Percentiles rank a stretch among this genome's conserved stretches.
These are phyloP conservation scores for Schizopygopsis pylzovi DNA, from an alignment of 2,797 vertebrate species.

Conservation along the genomic window DNA sequence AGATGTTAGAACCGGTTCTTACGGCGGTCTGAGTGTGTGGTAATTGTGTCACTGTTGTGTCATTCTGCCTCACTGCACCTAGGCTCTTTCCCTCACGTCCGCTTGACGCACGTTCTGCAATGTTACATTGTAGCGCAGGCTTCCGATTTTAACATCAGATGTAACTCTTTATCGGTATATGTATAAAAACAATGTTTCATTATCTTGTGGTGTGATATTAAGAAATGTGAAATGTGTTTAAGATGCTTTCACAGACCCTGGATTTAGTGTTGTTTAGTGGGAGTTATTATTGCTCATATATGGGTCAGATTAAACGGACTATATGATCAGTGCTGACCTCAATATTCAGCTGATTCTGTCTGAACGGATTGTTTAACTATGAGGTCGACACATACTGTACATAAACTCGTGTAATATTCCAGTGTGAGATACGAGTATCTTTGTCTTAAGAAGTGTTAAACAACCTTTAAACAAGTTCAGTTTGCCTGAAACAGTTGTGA, in stretches of 20 bases:
- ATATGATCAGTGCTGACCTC: not conserved
- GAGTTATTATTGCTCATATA: not conserved
- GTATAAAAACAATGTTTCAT: not conserved
- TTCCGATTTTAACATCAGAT: not conserved
- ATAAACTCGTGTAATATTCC: not conserved
- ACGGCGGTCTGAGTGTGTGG: not conserved
- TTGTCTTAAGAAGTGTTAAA: not conserved
- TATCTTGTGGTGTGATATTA: too few species aligned
- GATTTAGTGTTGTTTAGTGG: not conserved
- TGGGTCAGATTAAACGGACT: slow-evolving; percentile 1
- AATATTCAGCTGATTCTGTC: not conserved
- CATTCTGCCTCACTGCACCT: not conserved
- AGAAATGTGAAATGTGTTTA: not conserved
- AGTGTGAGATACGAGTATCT: not conserved
- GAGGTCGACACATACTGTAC: not conserved
- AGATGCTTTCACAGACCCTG: not conserved
- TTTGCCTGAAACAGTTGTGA: not conserved
- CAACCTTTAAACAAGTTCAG: not conserved
- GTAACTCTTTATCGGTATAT: not conserved
- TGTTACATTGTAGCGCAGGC: not conserved
- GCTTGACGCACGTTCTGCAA: not conserved
- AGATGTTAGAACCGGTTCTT: too few species aligned
- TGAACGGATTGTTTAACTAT: not conserved
- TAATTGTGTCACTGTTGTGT: not conserved
- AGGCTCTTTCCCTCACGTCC: not conserved